Evolutionary conservation across 2,797 vertebrate genomes (phyloP), one percentile per base, ranked within the genome.

Genomic region (Alfaro cultratus): DNA sequence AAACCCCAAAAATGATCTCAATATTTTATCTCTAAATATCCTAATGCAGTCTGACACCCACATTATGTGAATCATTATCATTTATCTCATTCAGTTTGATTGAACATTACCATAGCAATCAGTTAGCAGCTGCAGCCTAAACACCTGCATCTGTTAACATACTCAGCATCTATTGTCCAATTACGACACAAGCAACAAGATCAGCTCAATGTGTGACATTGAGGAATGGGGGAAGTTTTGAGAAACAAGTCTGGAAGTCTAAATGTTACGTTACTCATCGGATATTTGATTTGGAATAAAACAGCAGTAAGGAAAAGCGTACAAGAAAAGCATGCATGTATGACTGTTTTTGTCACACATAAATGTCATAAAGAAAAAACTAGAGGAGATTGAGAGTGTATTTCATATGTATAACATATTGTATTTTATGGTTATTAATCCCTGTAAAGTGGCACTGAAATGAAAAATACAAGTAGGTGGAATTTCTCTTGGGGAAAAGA

Each of bases 41-140:
- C 12, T 70, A 70, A 70, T 70, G 67, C 39, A 70, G 23, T 70
- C 31, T 43, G 53, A 41, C 39, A 29, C 26, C 39, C 67, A 70
- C 67, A 70, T 70, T 70, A 60, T 60, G 26, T 43, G 39, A 71
- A 71, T 41, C 39, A 71, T 71, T 43, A 71, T 45, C n/a, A 60
- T 60, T 60, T 45, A 75, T 45, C 55, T 60, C 23, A 45, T 60
- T 60, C 55, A 11, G 31, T n/a, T 39, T 51, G 31, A 41, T 60
- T 43, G 55, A 45, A 68, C 13, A 73, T 81, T 72, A 79, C 36
- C 29, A 81, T 34, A 36, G 60, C 76, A 80, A 80, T 80, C 10
- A 55, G 75, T 75, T 31, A 60, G 71, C 43, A 47, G 41, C 41
- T 73, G 36, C 68, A 71, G 68, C 41, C 23, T 11, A n/a, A 47